phyloP scores from a whole-genome alignment of 2,113 vertebrate species.

The Anoura caudifer region DNA sequence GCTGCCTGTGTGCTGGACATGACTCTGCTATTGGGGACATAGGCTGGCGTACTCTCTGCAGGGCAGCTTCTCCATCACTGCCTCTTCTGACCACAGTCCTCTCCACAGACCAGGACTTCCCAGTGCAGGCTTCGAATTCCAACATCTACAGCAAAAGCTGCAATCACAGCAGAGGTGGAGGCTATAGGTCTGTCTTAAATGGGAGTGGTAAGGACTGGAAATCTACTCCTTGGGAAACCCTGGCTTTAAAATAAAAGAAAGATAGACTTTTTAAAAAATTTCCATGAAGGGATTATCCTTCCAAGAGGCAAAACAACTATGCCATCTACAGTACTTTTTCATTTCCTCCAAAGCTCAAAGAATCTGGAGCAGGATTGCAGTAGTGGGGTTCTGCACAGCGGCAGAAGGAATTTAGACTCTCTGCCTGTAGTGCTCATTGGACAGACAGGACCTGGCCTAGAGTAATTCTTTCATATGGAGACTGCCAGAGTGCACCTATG shows the following conservation, averaged over 20 bases:
- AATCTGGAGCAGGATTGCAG: not conserved
- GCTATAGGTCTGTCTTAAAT: not conserved
- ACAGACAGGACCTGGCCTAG: not conserved
- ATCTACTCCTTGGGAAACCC: not conserved
- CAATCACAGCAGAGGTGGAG: not conserved
- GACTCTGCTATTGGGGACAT: rapidly evolving
- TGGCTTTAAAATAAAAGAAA: not conserved
- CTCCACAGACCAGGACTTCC: not conserved
- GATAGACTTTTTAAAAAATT: not conserved
- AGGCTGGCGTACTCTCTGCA: not conserved
- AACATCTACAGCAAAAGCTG: not conserved
- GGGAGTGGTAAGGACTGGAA: not conserved
- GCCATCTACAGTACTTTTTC: not conserved
- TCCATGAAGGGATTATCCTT: not conserved
- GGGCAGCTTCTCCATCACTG: too few species aligned
- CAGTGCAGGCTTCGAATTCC: not conserved
- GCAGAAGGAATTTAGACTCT: not conserved
- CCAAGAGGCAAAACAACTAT: not conserved
- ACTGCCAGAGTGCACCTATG: not conserved
- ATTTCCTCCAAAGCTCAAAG: not conserved
- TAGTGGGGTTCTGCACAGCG: not conserved
- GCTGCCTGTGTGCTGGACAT: not conserved
- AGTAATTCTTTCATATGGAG: not conserved
- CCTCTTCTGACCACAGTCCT: not conserved
- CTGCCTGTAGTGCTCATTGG: not conserved